Conservation (phyloP, 2,888 invertebrate genomes). For the Acanthosepion esculentum region DNA sequence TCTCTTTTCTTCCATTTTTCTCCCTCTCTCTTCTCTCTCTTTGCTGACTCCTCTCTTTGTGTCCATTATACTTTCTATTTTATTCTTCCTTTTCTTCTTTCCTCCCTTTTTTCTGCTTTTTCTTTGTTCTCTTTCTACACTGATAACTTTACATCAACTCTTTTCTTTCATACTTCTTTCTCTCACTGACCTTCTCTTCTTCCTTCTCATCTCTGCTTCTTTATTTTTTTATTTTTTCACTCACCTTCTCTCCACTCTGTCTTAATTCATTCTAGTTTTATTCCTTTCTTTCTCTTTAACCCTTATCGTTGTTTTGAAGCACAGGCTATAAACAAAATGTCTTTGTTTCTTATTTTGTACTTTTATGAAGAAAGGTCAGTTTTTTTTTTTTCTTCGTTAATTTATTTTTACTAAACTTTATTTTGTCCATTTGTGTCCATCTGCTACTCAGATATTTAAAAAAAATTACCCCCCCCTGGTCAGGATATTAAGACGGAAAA, state of each 20-base stretch:
- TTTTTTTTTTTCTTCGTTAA: not conserved
- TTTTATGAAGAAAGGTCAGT: not conserved
- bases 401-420: too few relatives aligned
- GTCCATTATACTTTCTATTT: too few relatives aligned
- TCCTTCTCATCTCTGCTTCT: not conserved
- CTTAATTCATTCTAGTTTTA: not conserved
- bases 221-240: too few relatives aligned
- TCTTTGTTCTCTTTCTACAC: not conserved
- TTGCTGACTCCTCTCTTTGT: not conserved
- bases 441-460: not conserved
- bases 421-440: not conserved
- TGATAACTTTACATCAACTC: too few relatives aligned
- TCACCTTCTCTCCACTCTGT: not conserved
- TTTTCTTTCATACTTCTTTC: not conserved
- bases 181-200: not conserved
- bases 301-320: not conserved
- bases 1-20: not conserved
- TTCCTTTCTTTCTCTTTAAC: not conserved
- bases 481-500: too few relatives aligned
- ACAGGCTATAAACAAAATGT: not conserved
- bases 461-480: too few relatives aligned
- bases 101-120: not conserved
- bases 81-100: not conserved
- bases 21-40: not conserved
- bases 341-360: not conserved